phyloP scores from a whole-genome alignment of 2,113 vertebrate genomes.

The Prietella phreatophila region DNA sequence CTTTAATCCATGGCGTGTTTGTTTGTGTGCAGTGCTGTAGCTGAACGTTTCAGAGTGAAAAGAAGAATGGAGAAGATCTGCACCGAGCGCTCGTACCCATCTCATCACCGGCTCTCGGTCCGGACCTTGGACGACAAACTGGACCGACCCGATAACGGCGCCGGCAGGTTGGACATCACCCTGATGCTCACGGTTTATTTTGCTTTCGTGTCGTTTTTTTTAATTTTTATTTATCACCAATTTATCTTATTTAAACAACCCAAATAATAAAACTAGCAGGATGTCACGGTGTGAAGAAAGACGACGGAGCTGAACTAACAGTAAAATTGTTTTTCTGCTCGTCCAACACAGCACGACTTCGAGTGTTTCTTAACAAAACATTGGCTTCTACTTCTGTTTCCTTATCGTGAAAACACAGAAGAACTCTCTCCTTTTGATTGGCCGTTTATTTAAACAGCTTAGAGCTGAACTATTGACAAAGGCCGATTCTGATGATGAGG shows the following conservation, averaged over 20 bases:
- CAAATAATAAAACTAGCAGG: no score
- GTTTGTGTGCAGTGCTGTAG: constrained; percentile 51
- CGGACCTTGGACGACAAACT: constrained; percentile 73
- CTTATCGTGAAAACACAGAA: no score
- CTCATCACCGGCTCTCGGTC: constrained; percentile 56
- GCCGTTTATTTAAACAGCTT: no score
- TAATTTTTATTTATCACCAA: no score
- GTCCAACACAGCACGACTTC: neutral
- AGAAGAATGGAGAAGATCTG: constrained; percentile 85
- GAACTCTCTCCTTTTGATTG: no score
- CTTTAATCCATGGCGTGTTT: neutral
- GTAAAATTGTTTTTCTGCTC: no score
- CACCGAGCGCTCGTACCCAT: constrained; percentile 75
- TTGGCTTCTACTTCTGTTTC: no score
- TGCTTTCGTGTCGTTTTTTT: neutral
- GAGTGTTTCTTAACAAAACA: no score
- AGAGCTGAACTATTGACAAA: no score
- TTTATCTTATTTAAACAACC: neutral
- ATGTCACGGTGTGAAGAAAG: neutral
- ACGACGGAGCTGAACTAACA: neutral
- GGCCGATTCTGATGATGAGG: no score
- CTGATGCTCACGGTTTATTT: neutral
- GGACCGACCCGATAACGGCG: constrained; percentile 75
- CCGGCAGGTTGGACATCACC: constrained; percentile 76
- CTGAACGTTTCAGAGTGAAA: constrained; percentile 52